These are phyloP conservation scores for Ostrea edulis DNA, from an alignment of 1,140 invertebrate genomes.

Conservation along the genomic window DNA sequence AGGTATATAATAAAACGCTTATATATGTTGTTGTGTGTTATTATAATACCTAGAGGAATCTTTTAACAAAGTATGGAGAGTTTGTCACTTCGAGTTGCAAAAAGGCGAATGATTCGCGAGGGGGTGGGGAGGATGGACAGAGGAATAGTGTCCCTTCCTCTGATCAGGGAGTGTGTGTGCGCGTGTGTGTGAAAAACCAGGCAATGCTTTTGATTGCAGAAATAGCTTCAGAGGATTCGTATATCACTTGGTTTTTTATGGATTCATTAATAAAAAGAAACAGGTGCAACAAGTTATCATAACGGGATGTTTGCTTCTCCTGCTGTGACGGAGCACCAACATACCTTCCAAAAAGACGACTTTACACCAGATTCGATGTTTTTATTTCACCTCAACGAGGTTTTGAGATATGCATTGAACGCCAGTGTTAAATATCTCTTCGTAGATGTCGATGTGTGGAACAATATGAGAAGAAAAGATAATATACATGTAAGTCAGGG, in stretches of 20 bases:
- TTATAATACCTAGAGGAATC: too few species aligned
- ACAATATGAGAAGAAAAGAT: not conserved
- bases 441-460: not conserved
- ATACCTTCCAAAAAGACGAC: not conserved
- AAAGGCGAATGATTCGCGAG: too few species aligned
- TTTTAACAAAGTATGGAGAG: too few species aligned
- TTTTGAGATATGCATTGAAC: not conserved
- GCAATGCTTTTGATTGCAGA: not conserved
- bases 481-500: not conserved
- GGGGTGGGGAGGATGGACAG: too few species aligned
- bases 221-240: not conserved
- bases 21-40: too few species aligned
- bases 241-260: not conserved
- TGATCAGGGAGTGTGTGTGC: too few species aligned
- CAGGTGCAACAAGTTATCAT: slow-evolving; percentile 23
- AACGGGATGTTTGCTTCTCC: not conserved
- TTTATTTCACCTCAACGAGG: not conserved
- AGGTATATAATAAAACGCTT: too few species aligned
- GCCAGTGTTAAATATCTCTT: not conserved
- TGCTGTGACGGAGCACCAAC: not conserved
- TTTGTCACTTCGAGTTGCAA: too few species aligned
- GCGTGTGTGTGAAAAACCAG: too few species aligned
- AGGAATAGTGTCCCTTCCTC: too few species aligned
- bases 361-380: not conserved
- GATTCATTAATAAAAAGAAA: not conserved